phyloP scores from a whole-genome alignment of 2,888 invertebrate species.

The Cheiracanthium punctorium region DNA sequence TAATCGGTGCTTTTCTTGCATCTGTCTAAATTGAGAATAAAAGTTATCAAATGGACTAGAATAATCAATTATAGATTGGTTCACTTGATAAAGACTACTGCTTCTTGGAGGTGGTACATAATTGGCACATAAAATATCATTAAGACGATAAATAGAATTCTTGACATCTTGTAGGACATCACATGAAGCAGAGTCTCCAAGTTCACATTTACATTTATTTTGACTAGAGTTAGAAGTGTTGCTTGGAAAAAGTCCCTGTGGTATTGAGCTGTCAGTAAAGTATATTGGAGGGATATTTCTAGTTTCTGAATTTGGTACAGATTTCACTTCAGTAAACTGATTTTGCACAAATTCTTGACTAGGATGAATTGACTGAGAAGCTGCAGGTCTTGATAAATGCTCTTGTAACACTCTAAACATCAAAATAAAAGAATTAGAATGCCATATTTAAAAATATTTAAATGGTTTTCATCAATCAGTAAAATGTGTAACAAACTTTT shows the following conservation, averaged over 20 bases:
- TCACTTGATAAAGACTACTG: slow-evolving; percentile 19
- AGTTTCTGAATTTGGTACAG: not conserved
- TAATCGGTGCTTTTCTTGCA: slow-evolving; percentile 51
- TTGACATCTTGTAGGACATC: slow-evolving; percentile 54
- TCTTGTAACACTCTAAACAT: slow-evolving; percentile 1
- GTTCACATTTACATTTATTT: slow-evolving; percentile 43
- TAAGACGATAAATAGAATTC: slow-evolving; percentile 48
- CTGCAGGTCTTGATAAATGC: not conserved
- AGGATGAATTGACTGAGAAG: not conserved
- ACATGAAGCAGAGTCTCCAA: slow-evolving; percentile 35
- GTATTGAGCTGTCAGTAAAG: not conserved
- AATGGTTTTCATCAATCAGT: too few relatives aligned
- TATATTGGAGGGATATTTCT: not conserved
- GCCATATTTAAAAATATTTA: too few relatives aligned
- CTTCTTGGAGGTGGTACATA: slow-evolving; percentile 34
- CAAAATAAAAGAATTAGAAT: too few relatives aligned
- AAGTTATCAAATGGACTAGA: slow-evolving; percentile 45
- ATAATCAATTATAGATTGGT: slow-evolving; percentile 6
- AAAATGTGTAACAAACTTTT: too few relatives aligned
- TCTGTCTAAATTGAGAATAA: slow-evolving; percentile 40
- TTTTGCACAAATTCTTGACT: not conserved
- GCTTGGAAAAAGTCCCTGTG: not conserved
- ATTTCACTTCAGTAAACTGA: not conserved
- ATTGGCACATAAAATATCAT: slow-evolving; percentile 42
- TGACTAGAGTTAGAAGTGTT: not conserved